phyloP scores from a whole-genome alignment of 2,113 vertebrate species.

The Lanius collurio region DNA sequence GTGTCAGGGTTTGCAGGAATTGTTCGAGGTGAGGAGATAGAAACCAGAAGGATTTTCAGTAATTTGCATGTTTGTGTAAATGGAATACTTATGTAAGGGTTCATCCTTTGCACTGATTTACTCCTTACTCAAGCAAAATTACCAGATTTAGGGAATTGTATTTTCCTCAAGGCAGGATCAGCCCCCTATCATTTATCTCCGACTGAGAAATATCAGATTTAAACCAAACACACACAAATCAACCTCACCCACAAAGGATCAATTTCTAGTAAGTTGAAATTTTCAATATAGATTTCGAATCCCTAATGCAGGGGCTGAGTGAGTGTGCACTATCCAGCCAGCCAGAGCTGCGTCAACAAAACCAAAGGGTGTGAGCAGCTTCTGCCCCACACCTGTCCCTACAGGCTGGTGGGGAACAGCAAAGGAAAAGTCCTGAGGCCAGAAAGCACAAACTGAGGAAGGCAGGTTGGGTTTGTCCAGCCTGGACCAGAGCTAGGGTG shows the following conservation, averaged over 20 bases:
- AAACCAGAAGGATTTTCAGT: background rate
- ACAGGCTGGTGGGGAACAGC: background rate
- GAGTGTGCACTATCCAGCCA: background rate
- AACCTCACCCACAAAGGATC: background rate
- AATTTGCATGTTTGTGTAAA: background rate
- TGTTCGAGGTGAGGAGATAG: background rate
- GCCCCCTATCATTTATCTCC: background rate
- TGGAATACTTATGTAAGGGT: background rate
- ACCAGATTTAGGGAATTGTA: background rate
- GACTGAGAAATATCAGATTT: background rate
- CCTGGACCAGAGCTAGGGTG: background rate
- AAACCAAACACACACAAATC: background rate
- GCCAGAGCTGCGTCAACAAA: background rate
- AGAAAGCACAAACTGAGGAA: background rate
- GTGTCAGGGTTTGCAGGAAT: background rate
- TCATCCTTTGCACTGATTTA: background rate
- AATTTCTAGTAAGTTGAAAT: background rate
- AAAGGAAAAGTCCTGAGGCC: background rate
- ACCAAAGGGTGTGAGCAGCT: background rate
- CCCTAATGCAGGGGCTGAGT: rapidly evolving
- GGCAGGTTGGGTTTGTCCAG: background rate
- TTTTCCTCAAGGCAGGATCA: background rate
- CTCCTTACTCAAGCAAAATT: background rate
- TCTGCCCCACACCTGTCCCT: background rate
- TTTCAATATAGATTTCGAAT: background rate